Conservation (phyloP, 2,113 vertebrate species). For the Zosterops borbonicus region DNA sequence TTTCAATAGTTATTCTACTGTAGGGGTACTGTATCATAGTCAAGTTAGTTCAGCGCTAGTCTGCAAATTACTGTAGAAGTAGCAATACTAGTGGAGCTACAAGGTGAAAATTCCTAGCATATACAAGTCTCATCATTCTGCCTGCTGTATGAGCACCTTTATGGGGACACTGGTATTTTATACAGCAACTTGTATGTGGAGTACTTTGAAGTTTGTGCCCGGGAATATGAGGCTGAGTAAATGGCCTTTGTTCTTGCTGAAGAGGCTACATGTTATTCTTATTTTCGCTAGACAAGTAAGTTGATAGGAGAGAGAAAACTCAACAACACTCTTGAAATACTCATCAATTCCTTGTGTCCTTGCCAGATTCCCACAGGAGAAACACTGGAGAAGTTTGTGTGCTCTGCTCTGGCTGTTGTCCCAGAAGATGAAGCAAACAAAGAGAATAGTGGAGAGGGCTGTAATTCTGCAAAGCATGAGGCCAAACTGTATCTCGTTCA, state of each 20-base stretch:
- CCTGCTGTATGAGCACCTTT: not conserved
- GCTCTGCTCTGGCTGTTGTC: slow-evolving; percentile 34
- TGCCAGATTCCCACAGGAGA: slow-evolving; percentile 64
- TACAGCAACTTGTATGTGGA: not conserved
- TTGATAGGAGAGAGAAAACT: not conserved
- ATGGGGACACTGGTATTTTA: not conserved
- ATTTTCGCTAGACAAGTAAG: not conserved
- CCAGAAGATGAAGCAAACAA: not conserved
- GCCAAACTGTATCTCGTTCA: slow-evolving; percentile 51
- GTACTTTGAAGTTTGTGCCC: not conserved
- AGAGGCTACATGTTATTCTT: not conserved
- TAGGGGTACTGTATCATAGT: too few species aligned
- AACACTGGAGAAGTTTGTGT: slow-evolving; percentile 55
- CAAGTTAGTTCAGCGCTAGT: not conserved
- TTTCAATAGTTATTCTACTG: not conserved
- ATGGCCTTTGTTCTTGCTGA: not conserved
- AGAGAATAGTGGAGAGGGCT: not conserved
- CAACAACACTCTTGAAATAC: not conserved
- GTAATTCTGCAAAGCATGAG: not conserved
- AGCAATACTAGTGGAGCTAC: not conserved
- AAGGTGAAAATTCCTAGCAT: not conserved
- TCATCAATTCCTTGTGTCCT: not conserved
- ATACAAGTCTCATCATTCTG: not conserved
- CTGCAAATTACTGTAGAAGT: not conserved
- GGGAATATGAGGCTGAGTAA: not conserved